Evolutionary conservation across 2,797 vertebrate species (phyloP).

Genomic region (Podarcis siculus): DNA sequence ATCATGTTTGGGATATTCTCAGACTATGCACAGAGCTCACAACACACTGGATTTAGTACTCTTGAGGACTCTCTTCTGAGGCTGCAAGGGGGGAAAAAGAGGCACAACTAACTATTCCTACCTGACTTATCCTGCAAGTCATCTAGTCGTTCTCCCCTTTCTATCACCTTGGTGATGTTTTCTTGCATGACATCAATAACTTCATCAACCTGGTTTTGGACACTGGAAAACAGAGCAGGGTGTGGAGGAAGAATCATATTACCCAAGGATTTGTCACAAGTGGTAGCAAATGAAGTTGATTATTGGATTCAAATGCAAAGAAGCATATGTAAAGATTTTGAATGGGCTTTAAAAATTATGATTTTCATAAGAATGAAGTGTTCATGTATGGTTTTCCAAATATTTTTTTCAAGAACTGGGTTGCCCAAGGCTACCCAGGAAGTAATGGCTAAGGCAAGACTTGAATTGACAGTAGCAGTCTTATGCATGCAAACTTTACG

Average conservation of each 20-base stretch:
- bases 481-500: not conserved
- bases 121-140: constrained; percentile 99
- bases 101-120: constrained; percentile 61
- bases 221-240: constrained; percentile 75
- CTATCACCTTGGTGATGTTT: constrained; percentile 99
- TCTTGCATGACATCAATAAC: constrained; percentile 99
- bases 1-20: not conserved
- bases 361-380: not conserved
- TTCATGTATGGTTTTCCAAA: not conserved
- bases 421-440: not conserved
- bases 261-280: not conserved
- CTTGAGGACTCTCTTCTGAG: not conserved
- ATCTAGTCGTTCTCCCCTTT: constrained; percentile 94
- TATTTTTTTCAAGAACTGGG: not conserved
- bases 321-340: not conserved
- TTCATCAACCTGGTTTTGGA: constrained; percentile 98
- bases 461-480: not conserved
- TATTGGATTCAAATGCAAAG: not conserved
- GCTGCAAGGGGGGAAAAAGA: not conserved
- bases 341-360: not conserved
- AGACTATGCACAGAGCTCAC: not conserved
- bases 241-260: not conserved
- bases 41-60: not conserved
- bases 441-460: not conserved
- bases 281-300: not conserved